A percentile compares a stretch with the other conserved stretches of the same genome.
Evolutionary conservation across 2,797 vertebrate species (phyloP).

Genomic region (Protonibea diacanthus): DNA sequence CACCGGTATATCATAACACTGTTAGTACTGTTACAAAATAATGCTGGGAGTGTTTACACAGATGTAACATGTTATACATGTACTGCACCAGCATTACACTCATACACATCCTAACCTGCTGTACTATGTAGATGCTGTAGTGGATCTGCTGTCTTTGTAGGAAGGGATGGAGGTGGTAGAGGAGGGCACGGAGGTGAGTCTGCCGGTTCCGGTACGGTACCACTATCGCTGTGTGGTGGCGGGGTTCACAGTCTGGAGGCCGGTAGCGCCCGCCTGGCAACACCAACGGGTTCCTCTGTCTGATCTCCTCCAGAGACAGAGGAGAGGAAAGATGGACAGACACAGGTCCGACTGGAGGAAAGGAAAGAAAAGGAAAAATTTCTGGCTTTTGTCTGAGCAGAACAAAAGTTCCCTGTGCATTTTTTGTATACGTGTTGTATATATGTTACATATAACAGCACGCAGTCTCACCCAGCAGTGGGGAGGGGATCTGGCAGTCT

Average conservation of each 20-base stretch:
- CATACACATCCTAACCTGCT: slow-evolving; percentile 87
- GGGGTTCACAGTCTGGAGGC: slow-evolving; percentile 89
- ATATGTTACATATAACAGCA: neutral
- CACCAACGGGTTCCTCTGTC: slow-evolving; percentile 90
- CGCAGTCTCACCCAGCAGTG: slow-evolving; percentile 87
- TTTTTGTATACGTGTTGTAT: neutral
- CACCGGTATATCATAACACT: neutral
- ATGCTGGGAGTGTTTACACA: neutral
- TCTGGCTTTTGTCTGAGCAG: neutral
- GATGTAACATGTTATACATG: too few relatives aligned
- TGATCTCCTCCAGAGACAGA: slow-evolving; percentile 89
- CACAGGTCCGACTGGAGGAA: slow-evolving; percentile 91
- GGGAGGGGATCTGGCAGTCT: slow-evolving; percentile 91
- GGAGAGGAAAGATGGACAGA: slow-evolving; percentile 89
- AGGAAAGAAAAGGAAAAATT: slow-evolving; percentile 3
- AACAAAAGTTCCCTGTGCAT: neutral
- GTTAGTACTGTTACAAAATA: neutral
- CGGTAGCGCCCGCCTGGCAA: slow-evolving; percentile 88
- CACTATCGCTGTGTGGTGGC: slow-evolving; percentile 93
- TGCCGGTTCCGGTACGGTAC: slow-evolving; percentile 94
- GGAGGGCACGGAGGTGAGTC: slow-evolving; percentile 91
- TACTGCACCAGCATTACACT: neutral
- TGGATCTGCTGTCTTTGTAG: slow-evolving; percentile 97
- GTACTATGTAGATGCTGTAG: slow-evolving; percentile 97
- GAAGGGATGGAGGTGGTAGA: slow-evolving; percentile 97